Evolutionary conservation across 2,797 vertebrate genomes (phyloP).

Genomic region (Gorsachius magnificus): DNA sequence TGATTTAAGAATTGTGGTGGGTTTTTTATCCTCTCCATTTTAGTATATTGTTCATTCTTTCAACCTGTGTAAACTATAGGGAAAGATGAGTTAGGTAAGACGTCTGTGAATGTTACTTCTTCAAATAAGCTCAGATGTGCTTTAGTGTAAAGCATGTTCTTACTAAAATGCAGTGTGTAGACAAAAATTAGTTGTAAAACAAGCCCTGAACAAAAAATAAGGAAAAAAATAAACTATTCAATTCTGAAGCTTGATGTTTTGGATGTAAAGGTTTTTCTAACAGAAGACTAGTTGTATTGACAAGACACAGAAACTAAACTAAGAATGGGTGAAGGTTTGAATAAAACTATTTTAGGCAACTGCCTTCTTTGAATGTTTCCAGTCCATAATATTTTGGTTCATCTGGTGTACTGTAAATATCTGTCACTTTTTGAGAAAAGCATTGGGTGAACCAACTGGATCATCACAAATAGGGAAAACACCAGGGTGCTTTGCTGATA

Average conservation of each 20-base stretch:
- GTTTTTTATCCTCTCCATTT: not conserved
- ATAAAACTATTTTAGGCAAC: not conserved
- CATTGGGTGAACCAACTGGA: not conserved
- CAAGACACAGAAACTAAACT: not conserved
- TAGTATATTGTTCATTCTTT: not conserved
- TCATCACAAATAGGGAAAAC: not conserved
- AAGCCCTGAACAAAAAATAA: not conserved
- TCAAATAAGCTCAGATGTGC: not conserved
- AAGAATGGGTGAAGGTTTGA: not conserved
- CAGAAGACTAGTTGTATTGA: not conserved
- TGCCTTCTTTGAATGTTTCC: not conserved
- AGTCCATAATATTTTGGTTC: not conserved
- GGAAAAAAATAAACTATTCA: not conserved
- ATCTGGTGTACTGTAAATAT: not conserved
- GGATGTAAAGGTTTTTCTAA: not conserved
- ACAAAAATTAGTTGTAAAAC: not conserved
- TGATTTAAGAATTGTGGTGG: not conserved
- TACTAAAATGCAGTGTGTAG: not conserved
- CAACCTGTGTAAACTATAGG: not conserved
- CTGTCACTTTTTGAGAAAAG: not conserved
- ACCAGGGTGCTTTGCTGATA: not conserved
- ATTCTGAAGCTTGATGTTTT: not conserved
- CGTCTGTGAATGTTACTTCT: not conserved
- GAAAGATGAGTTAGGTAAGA: not conserved
- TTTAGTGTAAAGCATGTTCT: not conserved